Conservation (phyloP, 2,113 vertebrate species). For the Pterophyllum scalare region DNA sequence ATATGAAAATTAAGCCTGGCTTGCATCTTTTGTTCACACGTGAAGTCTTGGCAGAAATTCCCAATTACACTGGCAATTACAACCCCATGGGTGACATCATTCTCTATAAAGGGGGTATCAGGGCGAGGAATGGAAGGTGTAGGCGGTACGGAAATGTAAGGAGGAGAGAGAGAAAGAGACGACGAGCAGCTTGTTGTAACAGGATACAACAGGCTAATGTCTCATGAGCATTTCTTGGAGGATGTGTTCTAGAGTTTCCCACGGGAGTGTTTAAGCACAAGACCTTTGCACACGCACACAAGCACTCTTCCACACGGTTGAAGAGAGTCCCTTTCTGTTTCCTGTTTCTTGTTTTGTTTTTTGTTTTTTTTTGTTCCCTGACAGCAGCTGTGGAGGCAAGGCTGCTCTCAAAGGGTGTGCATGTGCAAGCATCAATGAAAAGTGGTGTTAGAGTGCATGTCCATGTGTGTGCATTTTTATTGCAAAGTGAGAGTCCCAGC, state of each 20-base stretch:
- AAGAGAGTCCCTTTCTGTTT: slow-evolving; percentile 9
- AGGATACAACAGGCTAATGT: slow-evolving; percentile 71
- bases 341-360: background rate
- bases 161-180: slow-evolving; percentile 8
- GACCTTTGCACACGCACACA: slow-evolving; percentile 33
- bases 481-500: slow-evolving; percentile 58
- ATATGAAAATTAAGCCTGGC: slow-evolving; percentile 11
- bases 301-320: slow-evolving; percentile 36
- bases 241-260: slow-evolving; percentile 59
- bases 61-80: slow-evolving; percentile 17
- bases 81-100: slow-evolving; percentile 56
- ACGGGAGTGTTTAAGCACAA: slow-evolving; percentile 64
- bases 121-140: slow-evolving; percentile 37
- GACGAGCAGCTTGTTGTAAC: slow-evolving; percentile 43
- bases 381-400: slow-evolving; percentile 39
- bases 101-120: slow-evolving; percentile 19
- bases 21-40: slow-evolving; percentile 22
- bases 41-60: slow-evolving; percentile 43
- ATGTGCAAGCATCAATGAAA: slow-evolving; percentile 21
- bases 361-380: slow-evolving; percentile 17
- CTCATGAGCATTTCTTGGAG: slow-evolving; percentile 65
- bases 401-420: slow-evolving; percentile 51
- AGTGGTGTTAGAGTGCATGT: background rate
- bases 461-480: slow-evolving; percentile 11
- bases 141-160: slow-evolving; percentile 10